phyloP scores from a whole-genome alignment of 2,888 invertebrate genomes.

The Agrenia bidenticulata region DNA sequence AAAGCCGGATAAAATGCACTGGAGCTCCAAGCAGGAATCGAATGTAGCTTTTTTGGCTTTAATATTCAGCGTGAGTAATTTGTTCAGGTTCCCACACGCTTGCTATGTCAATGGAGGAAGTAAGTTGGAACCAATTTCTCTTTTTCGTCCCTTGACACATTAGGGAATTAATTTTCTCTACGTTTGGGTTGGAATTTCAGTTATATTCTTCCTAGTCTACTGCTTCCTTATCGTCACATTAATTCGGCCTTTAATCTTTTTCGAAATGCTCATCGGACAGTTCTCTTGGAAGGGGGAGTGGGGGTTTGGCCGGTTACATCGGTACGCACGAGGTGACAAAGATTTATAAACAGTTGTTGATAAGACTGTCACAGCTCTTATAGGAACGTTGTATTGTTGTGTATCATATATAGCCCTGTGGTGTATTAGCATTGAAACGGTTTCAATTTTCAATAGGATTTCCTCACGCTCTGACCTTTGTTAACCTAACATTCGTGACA shows the following conservation, averaged over 20 bases:
- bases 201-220: conserved; percentile 37
- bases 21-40: conserved; percentile 8
- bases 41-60: conserved; percentile 29
- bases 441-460: conserved; percentile 19
- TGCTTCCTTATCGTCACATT: conserved; percentile 27
- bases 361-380: too few relatives aligned
- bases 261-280: conserved; percentile 35
- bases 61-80: conserved; percentile 30
- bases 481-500: conserved; percentile 30
- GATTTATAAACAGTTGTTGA: too few relatives aligned
- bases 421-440: too few relatives aligned
- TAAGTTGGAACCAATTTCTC: too few relatives aligned
- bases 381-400: too few relatives aligned
- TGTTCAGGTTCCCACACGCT: conserved; percentile 35
- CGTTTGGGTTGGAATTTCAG: conserved; percentile 14
- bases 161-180: too few relatives aligned
- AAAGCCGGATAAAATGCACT: not conserved
- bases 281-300: conserved; percentile 25
- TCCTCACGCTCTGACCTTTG: conserved; percentile 31
- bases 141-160: too few relatives aligned
- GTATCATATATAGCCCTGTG: too few relatives aligned
- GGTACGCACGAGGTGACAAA: conserved; percentile 34
- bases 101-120: conserved; percentile 37
- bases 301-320: conserved; percentile 29
- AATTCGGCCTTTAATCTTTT: conserved; percentile 38